phyloP scores from a whole-genome alignment of 2,113 vertebrate genomes.

The Ctenomys sociabilis region DNA sequence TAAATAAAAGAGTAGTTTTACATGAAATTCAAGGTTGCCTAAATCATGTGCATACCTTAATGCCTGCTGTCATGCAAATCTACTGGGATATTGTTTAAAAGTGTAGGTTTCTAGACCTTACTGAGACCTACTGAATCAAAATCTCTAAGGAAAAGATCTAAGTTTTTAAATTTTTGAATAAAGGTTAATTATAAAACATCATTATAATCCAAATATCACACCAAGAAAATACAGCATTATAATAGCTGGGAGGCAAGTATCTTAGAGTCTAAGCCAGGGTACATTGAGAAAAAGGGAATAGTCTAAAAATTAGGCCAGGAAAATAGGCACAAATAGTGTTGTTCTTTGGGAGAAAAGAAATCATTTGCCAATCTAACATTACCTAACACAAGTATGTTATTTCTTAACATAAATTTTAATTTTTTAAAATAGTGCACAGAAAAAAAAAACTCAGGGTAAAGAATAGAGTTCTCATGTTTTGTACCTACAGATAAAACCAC shows the following conservation, averaged over 20 bases:
- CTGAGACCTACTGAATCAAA: neutral
- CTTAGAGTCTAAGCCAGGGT: neutral
- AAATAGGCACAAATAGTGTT: neutral
- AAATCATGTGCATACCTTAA: constrained; percentile 50
- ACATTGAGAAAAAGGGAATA: neutral
- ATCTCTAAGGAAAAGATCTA: neutral
- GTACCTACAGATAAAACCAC: neutral
- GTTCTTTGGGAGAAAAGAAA: neutral
- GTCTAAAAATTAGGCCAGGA: constrained; percentile 25
- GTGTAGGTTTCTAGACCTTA: neutral
- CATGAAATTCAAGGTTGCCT: constrained; percentile 33
- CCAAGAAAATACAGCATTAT: neutral
- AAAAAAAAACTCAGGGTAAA: constrained; percentile 29
- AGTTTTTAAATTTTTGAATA: constrained; percentile 38
- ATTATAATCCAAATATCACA: neutral
- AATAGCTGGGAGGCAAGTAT: neutral
- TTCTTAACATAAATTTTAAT: neutral
- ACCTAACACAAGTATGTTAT: neutral
- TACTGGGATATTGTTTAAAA: neutral
- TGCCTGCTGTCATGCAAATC: constrained; percentile 15
- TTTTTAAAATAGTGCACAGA: neutral
- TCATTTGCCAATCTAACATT: constrained; percentile 37
- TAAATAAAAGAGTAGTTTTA: constrained; percentile 38
- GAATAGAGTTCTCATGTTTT: neutral
- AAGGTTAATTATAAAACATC: constrained; percentile 29